Conservation (phyloP, 2,113 vertebrate species). For the Acrocephalus kingi region DNA sequence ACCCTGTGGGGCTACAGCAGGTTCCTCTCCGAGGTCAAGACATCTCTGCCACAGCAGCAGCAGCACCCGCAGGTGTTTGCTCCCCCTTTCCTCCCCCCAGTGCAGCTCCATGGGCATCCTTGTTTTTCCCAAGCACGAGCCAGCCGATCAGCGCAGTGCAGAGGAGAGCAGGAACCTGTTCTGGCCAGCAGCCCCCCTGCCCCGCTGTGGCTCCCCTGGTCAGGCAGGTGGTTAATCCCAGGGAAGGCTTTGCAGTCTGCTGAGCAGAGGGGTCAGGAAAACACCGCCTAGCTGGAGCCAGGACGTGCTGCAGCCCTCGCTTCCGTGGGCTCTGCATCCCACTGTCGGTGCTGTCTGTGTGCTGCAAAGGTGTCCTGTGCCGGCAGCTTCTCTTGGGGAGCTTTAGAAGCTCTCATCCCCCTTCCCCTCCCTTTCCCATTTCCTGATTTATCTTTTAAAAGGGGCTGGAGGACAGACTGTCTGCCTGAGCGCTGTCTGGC, state of each 20-base stretch:
- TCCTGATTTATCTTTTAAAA: not conserved
- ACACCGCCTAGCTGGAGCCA: not conserved
- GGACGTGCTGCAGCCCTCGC: not conserved
- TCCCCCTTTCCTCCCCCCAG: not conserved
- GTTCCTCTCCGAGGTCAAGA: not conserved
- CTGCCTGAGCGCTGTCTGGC: not conserved
- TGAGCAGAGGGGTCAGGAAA: not conserved
- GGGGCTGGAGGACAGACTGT: not conserved
- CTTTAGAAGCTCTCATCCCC: not conserved
- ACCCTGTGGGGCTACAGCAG: not conserved
- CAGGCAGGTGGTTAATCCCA: not conserved
- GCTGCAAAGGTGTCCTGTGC: not conserved
- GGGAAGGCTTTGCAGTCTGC: not conserved
- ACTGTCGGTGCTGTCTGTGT: rapidly evolving
- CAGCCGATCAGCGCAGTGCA: not conserved
- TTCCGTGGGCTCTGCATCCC: not conserved
- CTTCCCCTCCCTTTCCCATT: not conserved
- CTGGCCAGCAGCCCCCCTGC: rapidly evolving
- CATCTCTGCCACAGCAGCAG: not conserved
- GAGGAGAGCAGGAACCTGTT: not conserved
- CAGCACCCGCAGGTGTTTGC: not conserved
- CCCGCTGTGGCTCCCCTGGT: not conserved
- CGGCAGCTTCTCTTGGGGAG: not conserved
- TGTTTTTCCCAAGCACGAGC: not conserved
- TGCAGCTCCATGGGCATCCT: not conserved